phyloP scores from a whole-genome alignment of 35 echinoderm and acorn worm species.

The Eucidaris tribuloides region DNA sequence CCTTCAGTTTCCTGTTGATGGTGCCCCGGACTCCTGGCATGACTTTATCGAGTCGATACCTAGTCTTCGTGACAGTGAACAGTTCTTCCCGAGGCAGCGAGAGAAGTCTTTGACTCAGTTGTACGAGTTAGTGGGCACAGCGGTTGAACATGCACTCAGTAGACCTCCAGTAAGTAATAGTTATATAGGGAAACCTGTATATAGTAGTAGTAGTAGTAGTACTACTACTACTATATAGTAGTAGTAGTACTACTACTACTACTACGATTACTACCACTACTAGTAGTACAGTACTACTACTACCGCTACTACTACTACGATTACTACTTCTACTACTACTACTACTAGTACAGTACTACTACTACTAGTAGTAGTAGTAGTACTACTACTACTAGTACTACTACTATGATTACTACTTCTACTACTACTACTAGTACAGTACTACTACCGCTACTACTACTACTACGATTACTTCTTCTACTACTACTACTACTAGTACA shows the following conservation, averaged over 20 bases:
- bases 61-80: slow-evolving; percentile 50
- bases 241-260: background rate
- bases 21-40: slow-evolving; percentile 55
- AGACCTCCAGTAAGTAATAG: slow-evolving; percentile 65
- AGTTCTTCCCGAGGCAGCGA: slow-evolving; percentile 69
- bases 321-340: background rate
- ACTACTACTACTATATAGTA: background rate
- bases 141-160: slow-evolving; percentile 59
- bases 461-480: no score
- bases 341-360: background rate
- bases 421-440: no score
- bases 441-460: no score
- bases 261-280: background rate
- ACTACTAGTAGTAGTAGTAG: background rate
- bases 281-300: background rate
- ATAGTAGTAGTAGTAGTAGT: background rate
- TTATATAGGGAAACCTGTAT: background rate
- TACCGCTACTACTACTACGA: background rate
- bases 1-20: slow-evolving; percentile 32
- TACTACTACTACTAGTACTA: no score
- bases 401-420: no score
- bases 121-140: slow-evolving; percentile 50
- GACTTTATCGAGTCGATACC: slow-evolving; percentile 62
- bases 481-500: no score
- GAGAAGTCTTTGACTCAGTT: slow-evolving; percentile 86